Evolutionary conservation across 2,888 invertebrate genomes (phyloP).

Genomic region (Phyllotreta striolata): DNA sequence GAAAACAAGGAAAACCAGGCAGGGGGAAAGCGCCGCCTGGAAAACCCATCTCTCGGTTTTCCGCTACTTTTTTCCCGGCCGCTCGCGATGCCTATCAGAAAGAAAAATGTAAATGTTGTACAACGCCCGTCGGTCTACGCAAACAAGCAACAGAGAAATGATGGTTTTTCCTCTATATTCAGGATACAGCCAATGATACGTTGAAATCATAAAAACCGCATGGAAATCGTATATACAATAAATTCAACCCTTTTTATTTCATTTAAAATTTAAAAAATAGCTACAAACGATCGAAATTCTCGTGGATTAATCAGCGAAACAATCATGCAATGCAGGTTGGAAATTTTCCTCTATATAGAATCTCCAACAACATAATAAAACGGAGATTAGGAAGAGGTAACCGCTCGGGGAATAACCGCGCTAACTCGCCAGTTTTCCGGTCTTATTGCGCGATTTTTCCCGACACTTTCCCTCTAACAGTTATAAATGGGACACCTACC

Average conservation of each 20-base stretch:
- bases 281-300: too few species aligned
- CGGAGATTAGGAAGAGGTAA: slow-evolving; percentile 39
- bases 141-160: slow-evolving; percentile 30
- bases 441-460: slow-evolving; percentile 41
- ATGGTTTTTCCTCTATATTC: too few species aligned
- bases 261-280: too few species aligned
- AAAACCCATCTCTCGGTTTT: too few species aligned
- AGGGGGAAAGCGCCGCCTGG: slow-evolving; percentile 8
- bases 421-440: slow-evolving; percentile 35
- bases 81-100: slow-evolving; percentile 26
- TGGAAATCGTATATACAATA: background rate
- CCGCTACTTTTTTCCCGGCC: too few species aligned
- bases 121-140: slow-evolving; percentile 31
- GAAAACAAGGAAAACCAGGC: slow-evolving; percentile 29
- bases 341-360: too few species aligned
- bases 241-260: background rate
- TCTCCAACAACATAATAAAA: slow-evolving; percentile 42
- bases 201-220: slow-evolving; percentile 17
- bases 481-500: slow-evolving; percentile 16
- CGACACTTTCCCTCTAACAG: slow-evolving; percentile 17
- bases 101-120: slow-evolving; percentile 36
- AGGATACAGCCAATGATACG: background rate
- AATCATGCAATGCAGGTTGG: too few species aligned
- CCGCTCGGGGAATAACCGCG: slow-evolving; percentile 38
- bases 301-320: too few species aligned